These are phyloP conservation scores for Drosophila parvula DNA, from an alignment of 1,140 invertebrate genomes.

Conservation along the genomic window DNA sequence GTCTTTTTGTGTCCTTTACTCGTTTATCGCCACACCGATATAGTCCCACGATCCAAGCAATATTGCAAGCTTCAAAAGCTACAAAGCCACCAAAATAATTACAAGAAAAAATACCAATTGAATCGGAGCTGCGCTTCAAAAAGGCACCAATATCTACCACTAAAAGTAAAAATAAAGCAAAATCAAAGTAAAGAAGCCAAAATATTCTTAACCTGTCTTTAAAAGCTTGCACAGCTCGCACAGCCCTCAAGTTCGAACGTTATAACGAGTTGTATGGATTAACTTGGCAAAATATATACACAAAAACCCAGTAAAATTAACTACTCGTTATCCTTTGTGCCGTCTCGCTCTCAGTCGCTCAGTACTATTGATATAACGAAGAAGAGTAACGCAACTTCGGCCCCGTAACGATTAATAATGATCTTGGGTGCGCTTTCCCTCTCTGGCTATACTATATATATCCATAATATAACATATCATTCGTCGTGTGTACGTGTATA, in stretches of 20 bases:
- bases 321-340: slow-evolving; percentile 46
- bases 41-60: slow-evolving; percentile 37
- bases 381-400: slow-evolving; percentile 13
- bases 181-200: slow-evolving; percentile 15
- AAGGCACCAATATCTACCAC: slow-evolving; percentile 27
- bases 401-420: slow-evolving; percentile 9
- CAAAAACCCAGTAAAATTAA: slow-evolving; percentile 19
- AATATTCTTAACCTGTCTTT: slow-evolving; percentile 44
- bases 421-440: slow-evolving; percentile 46
- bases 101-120: background rate
- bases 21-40: slow-evolving; percentile 5
- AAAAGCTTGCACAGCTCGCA: slow-evolving; percentile 67
- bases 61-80: slow-evolving; percentile 21
- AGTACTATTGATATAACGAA: slow-evolving; percentile 6
- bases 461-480: slow-evolving; percentile 38
- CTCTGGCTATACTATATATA: slow-evolving; percentile 45
- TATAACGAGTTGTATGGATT: slow-evolving; percentile 33
- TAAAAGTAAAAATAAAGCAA: slow-evolving; percentile 14
- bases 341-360: slow-evolving; percentile 26
- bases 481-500: slow-evolving; percentile 71
- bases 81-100: slow-evolving; percentile 16
- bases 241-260: slow-evolving; percentile 50
- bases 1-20: slow-evolving; percentile 43
- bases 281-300: slow-evolving; percentile 20
- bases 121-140: slow-evolving; percentile 28